A percentile compares a stretch with the other conserved stretches of the same genome.
Evolutionary conservation across 2,888 invertebrate genomes (phyloP).

Genomic region (Pyrochroa serraticornis): DNA sequence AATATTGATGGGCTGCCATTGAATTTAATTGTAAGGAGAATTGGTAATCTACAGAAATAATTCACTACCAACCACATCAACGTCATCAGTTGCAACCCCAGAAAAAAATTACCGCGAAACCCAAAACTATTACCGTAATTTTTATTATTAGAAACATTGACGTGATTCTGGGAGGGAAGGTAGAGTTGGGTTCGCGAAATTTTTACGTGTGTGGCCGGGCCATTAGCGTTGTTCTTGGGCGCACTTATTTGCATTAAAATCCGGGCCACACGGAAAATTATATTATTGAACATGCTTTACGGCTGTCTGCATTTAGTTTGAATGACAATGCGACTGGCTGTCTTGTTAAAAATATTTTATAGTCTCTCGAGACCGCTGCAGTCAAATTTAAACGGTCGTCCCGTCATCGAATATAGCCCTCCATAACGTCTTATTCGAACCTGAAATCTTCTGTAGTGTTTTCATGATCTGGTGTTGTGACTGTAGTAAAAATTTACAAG

Average conservation of each 20-base stretch:
- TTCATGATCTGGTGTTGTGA: too few species aligned
- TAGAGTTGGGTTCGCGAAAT: too few species aligned
- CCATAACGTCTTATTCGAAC: too few species aligned
- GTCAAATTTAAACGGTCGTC: conserved; percentile 41
- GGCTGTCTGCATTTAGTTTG: not conserved
- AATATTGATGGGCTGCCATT: conserved; percentile 29
- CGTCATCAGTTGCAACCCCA: not conserved
- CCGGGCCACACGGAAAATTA: too few species aligned
- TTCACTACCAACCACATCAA: not conserved
- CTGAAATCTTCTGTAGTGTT: too few species aligned
- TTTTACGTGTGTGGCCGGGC: too few species aligned
- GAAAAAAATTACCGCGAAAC: conserved; percentile 2
- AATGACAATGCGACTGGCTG: conserved; percentile 35
- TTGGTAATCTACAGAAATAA: conserved; percentile 17
- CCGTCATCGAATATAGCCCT: not conserved
- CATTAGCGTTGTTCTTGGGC: too few species aligned
- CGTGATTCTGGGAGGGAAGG: too few species aligned
- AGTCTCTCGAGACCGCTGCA: conserved; percentile 31
- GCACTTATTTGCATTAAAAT: too few species aligned
- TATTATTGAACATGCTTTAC: not conserved
- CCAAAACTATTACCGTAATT: too few species aligned
- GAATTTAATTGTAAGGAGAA: conserved; percentile 33
- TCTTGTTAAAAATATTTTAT: conserved; percentile 49
- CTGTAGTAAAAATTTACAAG: too few species aligned
- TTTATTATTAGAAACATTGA: too few species aligned